Evolutionary conservation across 2,888 invertebrate species (phyloP).

Genomic region (Cerastis rubricosa): DNA sequence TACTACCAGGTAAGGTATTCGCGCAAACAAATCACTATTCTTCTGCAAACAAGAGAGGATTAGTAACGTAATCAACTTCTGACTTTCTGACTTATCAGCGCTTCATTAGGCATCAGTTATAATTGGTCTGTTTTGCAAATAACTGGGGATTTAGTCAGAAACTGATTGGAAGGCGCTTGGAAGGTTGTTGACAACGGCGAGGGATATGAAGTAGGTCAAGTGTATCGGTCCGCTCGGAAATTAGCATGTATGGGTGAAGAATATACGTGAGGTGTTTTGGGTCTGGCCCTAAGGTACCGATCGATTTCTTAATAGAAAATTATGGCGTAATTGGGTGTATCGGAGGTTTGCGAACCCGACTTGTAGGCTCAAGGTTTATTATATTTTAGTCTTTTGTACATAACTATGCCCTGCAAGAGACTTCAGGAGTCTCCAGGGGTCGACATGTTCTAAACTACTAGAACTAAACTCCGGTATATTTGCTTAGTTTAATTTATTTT

Average conservation of each 20-base stretch:
- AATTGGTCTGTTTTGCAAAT: conserved; percentile 38
- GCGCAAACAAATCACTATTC: conserved; percentile 36
- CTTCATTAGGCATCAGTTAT: conserved; percentile 16
- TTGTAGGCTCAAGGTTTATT: neutral
- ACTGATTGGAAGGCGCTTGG: conserved; percentile 19
- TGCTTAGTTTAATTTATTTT: no score
- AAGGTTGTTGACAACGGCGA: conserved; percentile 3
- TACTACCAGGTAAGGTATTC: conserved; percentile 15
- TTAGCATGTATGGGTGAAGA: conserved; percentile 34
- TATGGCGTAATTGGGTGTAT: neutral
- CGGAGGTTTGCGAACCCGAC: neutral
- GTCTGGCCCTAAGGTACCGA: conserved; percentile 11
- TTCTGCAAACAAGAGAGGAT: conserved; percentile 24
- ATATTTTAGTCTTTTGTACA: neutral
- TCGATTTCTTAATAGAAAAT: conserved; percentile 27
- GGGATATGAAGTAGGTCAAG: conserved; percentile 42
- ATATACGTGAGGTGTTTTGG: conserved; percentile 9
- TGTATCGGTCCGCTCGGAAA: conserved; percentile 44
- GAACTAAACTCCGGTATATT: no score
- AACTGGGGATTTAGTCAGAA: conserved; percentile 13
- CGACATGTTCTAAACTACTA: no score
- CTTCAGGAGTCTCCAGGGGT: no score
- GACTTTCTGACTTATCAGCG: conserved; percentile 21
- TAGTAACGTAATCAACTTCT: conserved; percentile 36
- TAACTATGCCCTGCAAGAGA: neutral